Conservation (phyloP, 2,797 vertebrate genomes). For the Poeciliopsis turneri region DNA sequence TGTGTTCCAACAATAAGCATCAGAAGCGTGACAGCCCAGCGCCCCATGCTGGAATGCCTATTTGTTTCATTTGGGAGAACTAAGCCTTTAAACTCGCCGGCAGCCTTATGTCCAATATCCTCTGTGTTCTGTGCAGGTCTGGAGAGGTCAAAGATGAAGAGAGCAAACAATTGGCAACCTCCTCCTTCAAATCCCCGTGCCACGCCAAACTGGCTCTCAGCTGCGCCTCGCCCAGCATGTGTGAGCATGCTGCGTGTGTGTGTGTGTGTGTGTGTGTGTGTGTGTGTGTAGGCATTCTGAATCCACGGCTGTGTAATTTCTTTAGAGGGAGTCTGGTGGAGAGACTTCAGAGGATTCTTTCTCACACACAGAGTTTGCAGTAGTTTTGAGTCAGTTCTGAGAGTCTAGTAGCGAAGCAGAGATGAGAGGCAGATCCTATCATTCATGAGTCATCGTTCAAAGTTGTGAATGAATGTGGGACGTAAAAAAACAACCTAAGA, state of each 20-base stretch:
- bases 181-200: slow-evolving; percentile 56
- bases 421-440: slow-evolving; percentile 27
- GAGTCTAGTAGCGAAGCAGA: slow-evolving; percentile 36
- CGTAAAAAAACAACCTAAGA: not conserved
- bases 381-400: slow-evolving; percentile 26
- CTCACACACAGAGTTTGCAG: slow-evolving; percentile 25
- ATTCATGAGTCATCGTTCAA: slow-evolving; percentile 37
- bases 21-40: slow-evolving; percentile 23
- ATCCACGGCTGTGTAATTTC: slow-evolving; percentile 43
- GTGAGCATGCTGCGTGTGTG: slow-evolving; percentile 30
- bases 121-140: slow-evolving; percentile 48
- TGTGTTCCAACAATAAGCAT: slow-evolving; percentile 42
- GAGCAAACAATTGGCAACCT: slow-evolving; percentile 63
- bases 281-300: slow-evolving; percentile 22
- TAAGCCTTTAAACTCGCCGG: slow-evolving; percentile 46
- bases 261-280: slow-evolving; percentile 18
- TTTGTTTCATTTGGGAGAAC: slow-evolving; percentile 46
- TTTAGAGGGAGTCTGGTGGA: slow-evolving; percentile 29
- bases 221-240: slow-evolving; percentile 63
- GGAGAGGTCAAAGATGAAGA: slow-evolving; percentile 70
- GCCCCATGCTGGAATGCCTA: slow-evolving; percentile 15
- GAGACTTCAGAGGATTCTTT: slow-evolving; percentile 45
- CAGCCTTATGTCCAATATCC: slow-evolving; percentile 41
- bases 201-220: slow-evolving; percentile 60
- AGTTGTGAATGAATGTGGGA: slow-evolving; percentile 37